A percentile compares a stretch with the other conserved stretches of the same genome.
These are phyloP conservation scores for Pelmatolapia mariae DNA, from an alignment of 2,113 vertebrate species.

Conservation along the genomic window DNA sequence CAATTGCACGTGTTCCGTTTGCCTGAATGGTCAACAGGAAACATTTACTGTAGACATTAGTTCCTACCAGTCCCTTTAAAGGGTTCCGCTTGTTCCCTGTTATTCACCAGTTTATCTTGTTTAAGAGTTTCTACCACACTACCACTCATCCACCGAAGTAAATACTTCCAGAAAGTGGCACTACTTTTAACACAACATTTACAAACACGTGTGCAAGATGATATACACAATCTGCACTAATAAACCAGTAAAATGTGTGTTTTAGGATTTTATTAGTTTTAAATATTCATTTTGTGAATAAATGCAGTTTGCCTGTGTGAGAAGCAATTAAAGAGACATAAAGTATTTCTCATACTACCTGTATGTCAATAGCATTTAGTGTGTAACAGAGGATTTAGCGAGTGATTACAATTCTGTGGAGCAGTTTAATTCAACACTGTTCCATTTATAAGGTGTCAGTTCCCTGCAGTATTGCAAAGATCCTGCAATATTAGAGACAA, in stretches of 20 bases:
- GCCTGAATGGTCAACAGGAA: background rate
- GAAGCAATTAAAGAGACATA: background rate
- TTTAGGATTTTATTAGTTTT: background rate
- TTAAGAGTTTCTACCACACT: background rate
- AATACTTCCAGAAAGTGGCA: background rate
- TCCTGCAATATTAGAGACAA: background rate
- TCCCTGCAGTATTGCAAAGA: background rate
- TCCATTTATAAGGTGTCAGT: background rate
- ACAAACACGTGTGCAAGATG: background rate
- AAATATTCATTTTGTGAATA: background rate
- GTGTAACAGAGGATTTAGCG: background rate
- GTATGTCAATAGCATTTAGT: background rate
- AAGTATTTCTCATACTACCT: background rate
- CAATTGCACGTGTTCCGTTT: background rate
- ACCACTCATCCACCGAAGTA: background rate
- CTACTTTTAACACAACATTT: background rate
- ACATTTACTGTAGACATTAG: background rate
- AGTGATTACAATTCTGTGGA: background rate
- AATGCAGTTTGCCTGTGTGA: background rate
- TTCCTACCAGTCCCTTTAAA: constrained; percentile 1
- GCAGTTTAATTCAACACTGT: background rate
- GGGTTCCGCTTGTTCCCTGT: background rate
- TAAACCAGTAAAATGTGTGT: background rate
- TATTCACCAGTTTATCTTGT: background rate
- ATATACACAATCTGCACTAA: background rate